phyloP scores from a whole-genome alignment of 2,113 vertebrate genomes.

The Rattus rattus region DNA sequence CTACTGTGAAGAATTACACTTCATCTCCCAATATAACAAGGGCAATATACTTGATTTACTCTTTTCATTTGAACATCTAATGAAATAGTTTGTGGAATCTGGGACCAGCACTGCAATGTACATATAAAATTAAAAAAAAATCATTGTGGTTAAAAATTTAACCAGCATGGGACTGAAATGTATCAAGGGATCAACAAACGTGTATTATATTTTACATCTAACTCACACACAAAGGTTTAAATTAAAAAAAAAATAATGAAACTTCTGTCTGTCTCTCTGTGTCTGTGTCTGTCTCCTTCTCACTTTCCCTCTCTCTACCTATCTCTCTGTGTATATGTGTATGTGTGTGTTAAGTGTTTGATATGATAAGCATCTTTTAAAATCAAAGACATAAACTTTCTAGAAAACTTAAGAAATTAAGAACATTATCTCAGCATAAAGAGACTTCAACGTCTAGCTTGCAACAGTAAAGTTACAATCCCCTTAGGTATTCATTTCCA shows the following conservation, averaged over 20 bases:
- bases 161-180: constrained; percentile 20
- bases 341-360: not conserved
- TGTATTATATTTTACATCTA: not conserved
- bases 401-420: constrained; percentile 2
- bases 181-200: not conserved
- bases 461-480: not conserved
- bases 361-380: not conserved
- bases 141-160: not conserved
- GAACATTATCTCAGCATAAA: not conserved
- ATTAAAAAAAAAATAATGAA: not conserved
- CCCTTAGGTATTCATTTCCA: not conserved
- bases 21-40: not conserved
- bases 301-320: no score
- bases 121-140: constrained; percentile 34
- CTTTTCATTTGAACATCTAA: constrained; percentile 46
- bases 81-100: constrained; percentile 32
- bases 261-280: not conserved
- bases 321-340: not conserved
- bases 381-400: not conserved
- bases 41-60: not conserved
- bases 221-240: not conserved
- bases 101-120: not conserved
- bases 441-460: not conserved
- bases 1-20: not conserved
- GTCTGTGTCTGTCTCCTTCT: not conserved